phyloP scores from a whole-genome alignment of 2,888 invertebrate species.

The Sipunculus nudus region DNA sequence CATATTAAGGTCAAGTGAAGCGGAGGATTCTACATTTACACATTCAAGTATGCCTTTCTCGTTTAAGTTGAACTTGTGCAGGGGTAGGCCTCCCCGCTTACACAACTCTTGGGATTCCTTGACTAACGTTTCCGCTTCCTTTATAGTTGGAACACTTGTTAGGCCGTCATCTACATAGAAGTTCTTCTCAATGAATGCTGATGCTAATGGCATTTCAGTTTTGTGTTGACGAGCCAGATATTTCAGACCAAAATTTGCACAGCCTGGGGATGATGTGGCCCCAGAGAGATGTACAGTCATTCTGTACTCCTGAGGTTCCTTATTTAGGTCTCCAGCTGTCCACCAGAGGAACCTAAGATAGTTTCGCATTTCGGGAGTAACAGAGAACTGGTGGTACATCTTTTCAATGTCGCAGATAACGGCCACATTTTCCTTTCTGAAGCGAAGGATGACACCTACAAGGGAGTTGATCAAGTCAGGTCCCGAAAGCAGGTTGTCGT shows the following conservation, averaged over 20 bases:
- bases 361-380: constrained; percentile 12
- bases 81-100: constrained; percentile 23
- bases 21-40: constrained; percentile 17
- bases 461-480: constrained; percentile 28
- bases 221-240: background rate
- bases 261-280: constrained; percentile 8
- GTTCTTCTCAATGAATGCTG: too few relatives aligned
- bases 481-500: constrained; percentile 24
- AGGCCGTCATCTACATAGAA: too few relatives aligned
- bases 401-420: constrained; percentile 30
- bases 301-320: constrained; percentile 7
- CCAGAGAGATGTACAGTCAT: constrained; percentile 23
- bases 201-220: too few relatives aligned
- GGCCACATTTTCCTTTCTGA: constrained; percentile 22
- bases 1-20: constrained; percentile 17
- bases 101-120: constrained; percentile 8
- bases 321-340: constrained; percentile 6
- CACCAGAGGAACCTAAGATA: constrained; percentile 28
- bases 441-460: constrained; percentile 20
- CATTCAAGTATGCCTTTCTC: constrained; percentile 24
- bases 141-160: constrained; percentile 7
- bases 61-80: constrained; percentile 36
- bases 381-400: constrained; percentile 30
- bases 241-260: constrained; percentile 20
- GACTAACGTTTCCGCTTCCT: constrained; percentile 14